A percentile compares a stretch with the other conserved stretches of the same genome.
phyloP scores from a whole-genome alignment of 2,797 vertebrate genomes.

The Enteromius viviparus region DNA sequence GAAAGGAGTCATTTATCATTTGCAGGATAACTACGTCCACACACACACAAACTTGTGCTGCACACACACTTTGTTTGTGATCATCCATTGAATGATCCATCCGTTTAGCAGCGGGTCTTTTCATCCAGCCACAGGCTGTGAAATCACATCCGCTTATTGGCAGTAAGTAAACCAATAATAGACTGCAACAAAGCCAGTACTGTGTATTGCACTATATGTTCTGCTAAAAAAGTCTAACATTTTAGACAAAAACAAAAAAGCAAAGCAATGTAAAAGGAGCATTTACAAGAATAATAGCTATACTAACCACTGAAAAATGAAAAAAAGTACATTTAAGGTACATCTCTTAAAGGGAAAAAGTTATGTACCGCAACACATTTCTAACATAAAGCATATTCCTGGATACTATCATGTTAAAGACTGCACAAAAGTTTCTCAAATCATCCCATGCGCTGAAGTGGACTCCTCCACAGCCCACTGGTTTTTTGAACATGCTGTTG shows the following conservation, averaged over 20 bases:
- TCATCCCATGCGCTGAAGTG: neutral
- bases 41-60: neutral
- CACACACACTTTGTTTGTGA: constrained; percentile 10
- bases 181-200: neutral
- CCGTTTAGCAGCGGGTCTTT: constrained; percentile 9
- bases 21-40: neutral
- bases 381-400: neutral
- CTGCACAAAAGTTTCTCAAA: neutral
- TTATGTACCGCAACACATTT: neutral
- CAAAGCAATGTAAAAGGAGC: neutral
- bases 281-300: neutral
- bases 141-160: neutral
- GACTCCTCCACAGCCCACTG: neutral
- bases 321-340: neutral
- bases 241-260: constrained; percentile 5
- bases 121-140: neutral
- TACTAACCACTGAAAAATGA: neutral
- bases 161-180: constrained; percentile 1
- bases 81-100: neutral
- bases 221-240: neutral
- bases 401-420: too few species aligned
- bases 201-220: neutral
- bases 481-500: neutral
- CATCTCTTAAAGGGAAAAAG: neutral
- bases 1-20: constrained; percentile 20